Conservation (phyloP, 2,113 vertebrate genomes). For the Helogale parvula region DNA sequence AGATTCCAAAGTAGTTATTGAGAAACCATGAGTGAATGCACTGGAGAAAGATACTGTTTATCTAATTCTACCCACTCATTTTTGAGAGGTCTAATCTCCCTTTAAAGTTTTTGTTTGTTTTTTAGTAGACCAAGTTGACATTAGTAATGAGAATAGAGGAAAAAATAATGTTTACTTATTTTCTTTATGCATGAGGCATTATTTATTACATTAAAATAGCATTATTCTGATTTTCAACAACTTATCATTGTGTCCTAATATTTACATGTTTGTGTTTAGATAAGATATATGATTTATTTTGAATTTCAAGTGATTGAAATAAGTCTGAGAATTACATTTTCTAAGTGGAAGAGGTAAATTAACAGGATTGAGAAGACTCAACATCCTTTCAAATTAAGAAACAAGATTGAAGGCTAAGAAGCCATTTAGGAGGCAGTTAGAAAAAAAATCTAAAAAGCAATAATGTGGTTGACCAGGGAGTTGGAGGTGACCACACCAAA, state of each 20-base stretch:
- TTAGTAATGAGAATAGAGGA: not conserved
- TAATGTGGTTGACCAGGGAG: not conserved
- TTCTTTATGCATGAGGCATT: not conserved
- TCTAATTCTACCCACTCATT: not conserved
- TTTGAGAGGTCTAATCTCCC: not conserved
- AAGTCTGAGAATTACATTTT: not conserved
- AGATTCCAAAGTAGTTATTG: not conserved
- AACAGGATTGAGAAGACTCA: not conserved
- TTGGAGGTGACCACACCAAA: fast-evolving
- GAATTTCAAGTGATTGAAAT: not conserved
- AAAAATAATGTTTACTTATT: not conserved
- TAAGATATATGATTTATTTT: not conserved
- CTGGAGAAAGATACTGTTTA: not conserved
- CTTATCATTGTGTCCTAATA: not conserved
- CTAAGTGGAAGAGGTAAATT: not conserved
- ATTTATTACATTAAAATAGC: not conserved
- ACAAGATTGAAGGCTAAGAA: not conserved
- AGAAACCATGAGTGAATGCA: not conserved
- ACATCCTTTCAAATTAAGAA: not conserved
- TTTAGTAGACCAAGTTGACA: not conserved
- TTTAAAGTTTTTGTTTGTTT: not conserved
- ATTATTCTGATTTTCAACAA: not conserved
- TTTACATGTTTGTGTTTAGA: not conserved
- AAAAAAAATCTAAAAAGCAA: not conserved
- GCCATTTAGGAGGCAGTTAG: not conserved